These are phyloP conservation scores for Procapra przewalskii DNA, from an alignment of 2,113 vertebrate genomes.

Conservation along the genomic window DNA sequence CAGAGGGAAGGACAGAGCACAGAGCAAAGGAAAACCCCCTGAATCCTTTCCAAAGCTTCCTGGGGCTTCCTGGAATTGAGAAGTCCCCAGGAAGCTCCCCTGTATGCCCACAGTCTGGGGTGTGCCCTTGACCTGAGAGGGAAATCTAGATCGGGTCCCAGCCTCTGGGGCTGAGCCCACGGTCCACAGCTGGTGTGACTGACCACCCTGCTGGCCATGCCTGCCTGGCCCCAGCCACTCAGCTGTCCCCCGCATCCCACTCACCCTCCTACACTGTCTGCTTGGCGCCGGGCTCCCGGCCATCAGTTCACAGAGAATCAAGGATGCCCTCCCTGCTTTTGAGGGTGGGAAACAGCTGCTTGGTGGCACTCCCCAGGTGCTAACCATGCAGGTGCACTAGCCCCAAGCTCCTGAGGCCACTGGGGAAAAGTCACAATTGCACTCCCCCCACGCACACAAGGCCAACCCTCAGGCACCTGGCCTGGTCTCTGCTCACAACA, in stretches of 20 bases:
- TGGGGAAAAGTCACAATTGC: not conserved
- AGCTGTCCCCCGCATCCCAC: not conserved
- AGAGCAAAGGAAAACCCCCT: not conserved
- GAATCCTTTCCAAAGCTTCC: not conserved
- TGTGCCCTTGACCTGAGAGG: not conserved
- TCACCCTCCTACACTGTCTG: not conserved
- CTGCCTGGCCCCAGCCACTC: not conserved
- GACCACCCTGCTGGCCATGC: not conserved
- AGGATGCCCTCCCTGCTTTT: too few relatives aligned
- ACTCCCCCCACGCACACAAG: rapidly evolving
- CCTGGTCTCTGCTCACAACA: not conserved
- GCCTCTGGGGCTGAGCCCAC: not conserved
- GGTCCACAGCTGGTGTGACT: not conserved
- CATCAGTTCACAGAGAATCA: not conserved
- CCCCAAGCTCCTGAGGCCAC: not conserved
- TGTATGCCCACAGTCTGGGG: not conserved
- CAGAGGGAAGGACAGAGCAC: not conserved
- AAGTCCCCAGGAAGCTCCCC: not conserved
- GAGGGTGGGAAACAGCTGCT: too few relatives aligned
- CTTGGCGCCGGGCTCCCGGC: rapidly evolving
- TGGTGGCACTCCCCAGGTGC: not conserved
- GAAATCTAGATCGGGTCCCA: not conserved
- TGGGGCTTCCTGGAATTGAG: not conserved
- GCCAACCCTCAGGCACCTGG: not conserved
- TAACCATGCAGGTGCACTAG: not conserved